Evolutionary conservation across 2,113 vertebrate genomes (phyloP).

Genomic region (Scortum barcoo): DNA sequence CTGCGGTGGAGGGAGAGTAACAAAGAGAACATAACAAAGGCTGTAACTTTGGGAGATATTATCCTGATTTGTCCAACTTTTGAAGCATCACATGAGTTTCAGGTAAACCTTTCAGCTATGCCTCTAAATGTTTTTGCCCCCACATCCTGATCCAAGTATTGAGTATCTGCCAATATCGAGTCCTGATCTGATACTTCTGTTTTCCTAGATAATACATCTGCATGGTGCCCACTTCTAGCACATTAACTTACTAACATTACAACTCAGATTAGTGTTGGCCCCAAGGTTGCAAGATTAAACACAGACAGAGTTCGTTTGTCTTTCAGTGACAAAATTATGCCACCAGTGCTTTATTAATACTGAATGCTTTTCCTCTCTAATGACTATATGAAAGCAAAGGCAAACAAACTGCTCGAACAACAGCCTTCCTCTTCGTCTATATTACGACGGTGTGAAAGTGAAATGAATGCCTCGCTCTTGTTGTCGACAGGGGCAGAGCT

Average conservation of each 20-base stretch:
- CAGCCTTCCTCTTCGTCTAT: neutral
- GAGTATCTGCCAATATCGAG: too few relatives aligned
- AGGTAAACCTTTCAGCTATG: neutral
- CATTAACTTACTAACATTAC: too few relatives aligned
- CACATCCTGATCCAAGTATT: too few relatives aligned
- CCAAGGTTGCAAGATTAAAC: neutral
- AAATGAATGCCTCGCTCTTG: neutral
- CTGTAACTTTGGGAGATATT: neutral
- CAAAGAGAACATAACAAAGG: neutral
- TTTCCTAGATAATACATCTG: too few relatives aligned
- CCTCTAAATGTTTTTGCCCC: too few relatives aligned
- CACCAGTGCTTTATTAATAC: neutral
- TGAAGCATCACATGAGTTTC: neutral
- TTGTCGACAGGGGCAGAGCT: constrained; percentile 71
- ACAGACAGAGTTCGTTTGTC: neutral
- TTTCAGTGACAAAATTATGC: neutral
- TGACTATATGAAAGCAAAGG: neutral
- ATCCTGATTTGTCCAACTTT: neutral
- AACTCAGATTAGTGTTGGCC: neutral
- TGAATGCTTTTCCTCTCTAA: neutral
- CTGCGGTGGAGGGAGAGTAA: neutral
- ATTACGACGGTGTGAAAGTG: neutral
- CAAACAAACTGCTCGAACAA: constrained; percentile 1
- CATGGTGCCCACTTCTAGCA: too few relatives aligned
- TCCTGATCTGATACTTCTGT: too few relatives aligned